Conservation (phyloP, 2,888 invertebrate genomes). For the Parochlus steinenii region DNA sequence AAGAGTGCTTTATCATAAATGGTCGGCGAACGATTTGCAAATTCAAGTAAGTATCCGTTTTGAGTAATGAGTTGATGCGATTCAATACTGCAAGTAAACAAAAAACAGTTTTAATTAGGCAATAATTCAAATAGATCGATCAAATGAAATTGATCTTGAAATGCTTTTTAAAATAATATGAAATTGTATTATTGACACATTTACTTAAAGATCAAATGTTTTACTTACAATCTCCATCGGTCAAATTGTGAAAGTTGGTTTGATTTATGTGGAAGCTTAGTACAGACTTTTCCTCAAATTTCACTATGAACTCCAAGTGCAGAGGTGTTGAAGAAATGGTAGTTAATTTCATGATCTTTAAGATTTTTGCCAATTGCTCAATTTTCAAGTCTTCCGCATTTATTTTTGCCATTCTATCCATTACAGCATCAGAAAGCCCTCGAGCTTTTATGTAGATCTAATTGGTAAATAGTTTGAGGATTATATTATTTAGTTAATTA, state of each 20-base stretch:
- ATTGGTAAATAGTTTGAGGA: background rate
- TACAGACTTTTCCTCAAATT: constrained; percentile 48
- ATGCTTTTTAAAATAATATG: background rate
- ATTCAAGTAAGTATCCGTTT: constrained; percentile 43
- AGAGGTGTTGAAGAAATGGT: constrained; percentile 33
- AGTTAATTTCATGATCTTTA: constrained; percentile 32
- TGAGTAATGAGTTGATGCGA: constrained; percentile 36
- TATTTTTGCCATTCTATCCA: constrained; percentile 30
- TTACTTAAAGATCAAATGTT: background rate
- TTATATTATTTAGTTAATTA: constrained; percentile 2
- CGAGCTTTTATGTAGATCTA: constrained; percentile 37
- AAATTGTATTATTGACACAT: background rate
- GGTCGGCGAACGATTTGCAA: constrained; percentile 39
- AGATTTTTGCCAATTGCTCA: constrained; percentile 34
- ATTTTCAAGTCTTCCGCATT: constrained; percentile 34
- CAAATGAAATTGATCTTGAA: background rate
- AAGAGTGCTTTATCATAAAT: constrained; percentile 34
- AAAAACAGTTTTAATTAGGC: background rate
- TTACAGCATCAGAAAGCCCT: constrained; percentile 31
- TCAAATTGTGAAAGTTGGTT: constrained; percentile 42
- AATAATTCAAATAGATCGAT: background rate
- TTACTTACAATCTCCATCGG: constrained; percentile 41
- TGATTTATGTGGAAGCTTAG: constrained; percentile 49
- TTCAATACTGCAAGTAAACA: constrained; percentile 36
- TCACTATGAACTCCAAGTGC: constrained; percentile 47